Evolutionary conservation across 2,797 vertebrate genomes (phyloP), one percentile per base, ranked within the genome.

Genomic region (Spinibarbus caldwelli): DNA sequence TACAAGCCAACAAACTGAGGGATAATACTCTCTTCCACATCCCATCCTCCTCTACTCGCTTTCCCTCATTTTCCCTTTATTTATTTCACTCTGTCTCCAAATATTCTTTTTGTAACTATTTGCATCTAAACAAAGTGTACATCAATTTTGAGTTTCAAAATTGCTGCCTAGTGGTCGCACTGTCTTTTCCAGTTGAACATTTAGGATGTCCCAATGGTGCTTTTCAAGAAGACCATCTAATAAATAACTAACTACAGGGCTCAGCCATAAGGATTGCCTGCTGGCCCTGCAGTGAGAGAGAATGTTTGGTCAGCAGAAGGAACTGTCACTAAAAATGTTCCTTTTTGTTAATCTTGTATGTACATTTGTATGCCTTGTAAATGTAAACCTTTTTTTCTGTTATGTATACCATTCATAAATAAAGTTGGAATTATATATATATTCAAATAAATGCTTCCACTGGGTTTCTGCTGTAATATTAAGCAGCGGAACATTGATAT

Each of bases 121-220:
- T 82, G 38, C 57, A 84, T 83, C 59, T 67, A 85, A 86, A 86
- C 78, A 86, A 83, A 76, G 43, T 41, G 19, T 34, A 66, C 71
- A 81, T 64, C 34, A 8, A 34, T 59, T 85, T 26, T 23, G 21
- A 90, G 82, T 85, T 85, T 84, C 89, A 89, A 87, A 87, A 91
- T 76, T 89, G 90, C 89, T 88, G 54, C 88, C 89, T 90, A 77
- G 86, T 87, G 41, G 19, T 31, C 1, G 10, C 26, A 47, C 10
- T 43, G n/a, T n/a, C 26, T 64, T 64, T 64, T 45, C 36, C 23
- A 26, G 7, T 10, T 38, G 36, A 78, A 78, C 36, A 6, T 62
- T 19, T 21, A 23, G 49, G 17, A 78, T 19, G 23, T 62, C 43
- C n/a, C 57, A 26, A 2, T 26, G n/a, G 57, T 59, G n/a, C 19